Conservation (phyloP, 2,113 vertebrate genomes). For the Vidua macroura region DNA sequence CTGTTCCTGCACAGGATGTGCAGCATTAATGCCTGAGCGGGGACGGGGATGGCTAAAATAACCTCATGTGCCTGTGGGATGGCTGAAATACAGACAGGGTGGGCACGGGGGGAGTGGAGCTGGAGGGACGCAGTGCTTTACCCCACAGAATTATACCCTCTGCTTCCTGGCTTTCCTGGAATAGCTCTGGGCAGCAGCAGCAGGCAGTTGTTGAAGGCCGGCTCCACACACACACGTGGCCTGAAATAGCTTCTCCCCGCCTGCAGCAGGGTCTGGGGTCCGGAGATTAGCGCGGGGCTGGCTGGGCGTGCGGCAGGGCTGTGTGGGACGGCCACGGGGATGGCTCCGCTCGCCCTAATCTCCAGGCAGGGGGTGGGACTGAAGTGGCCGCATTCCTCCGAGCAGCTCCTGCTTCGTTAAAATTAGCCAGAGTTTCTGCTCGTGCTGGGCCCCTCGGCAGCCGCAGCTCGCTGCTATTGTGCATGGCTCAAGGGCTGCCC, state of each 20-base stretch:
- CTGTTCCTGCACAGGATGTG: neutral
- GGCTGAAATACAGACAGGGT: neutral
- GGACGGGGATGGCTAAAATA: neutral
- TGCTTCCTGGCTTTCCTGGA: conserved; percentile 15
- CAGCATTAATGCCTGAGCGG: accelerated
- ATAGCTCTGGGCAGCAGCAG: conserved; percentile 15
- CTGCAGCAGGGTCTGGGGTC: neutral
- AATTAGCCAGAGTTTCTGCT: neutral
- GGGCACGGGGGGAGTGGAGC: neutral
- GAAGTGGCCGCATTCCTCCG: neutral
- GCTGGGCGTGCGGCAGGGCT: neutral
- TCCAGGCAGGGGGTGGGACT: conserved; percentile 1
- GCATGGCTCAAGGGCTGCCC: neutral
- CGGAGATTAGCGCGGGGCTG: neutral
- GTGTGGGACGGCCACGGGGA: accelerated
- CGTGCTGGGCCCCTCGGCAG: neutral
- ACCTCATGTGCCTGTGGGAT: neutral
- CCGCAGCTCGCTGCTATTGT: neutral
- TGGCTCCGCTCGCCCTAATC: neutral
- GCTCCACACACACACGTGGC: neutral
- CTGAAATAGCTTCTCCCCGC: conserved; percentile 16
- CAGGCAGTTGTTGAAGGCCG: neutral
- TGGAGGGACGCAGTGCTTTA: neutral
- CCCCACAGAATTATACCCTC: conserved; percentile 7
- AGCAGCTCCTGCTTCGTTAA: neutral